Conservation (phyloP, 2,797 vertebrate species). For the Crenichthys baileyi region DNA sequence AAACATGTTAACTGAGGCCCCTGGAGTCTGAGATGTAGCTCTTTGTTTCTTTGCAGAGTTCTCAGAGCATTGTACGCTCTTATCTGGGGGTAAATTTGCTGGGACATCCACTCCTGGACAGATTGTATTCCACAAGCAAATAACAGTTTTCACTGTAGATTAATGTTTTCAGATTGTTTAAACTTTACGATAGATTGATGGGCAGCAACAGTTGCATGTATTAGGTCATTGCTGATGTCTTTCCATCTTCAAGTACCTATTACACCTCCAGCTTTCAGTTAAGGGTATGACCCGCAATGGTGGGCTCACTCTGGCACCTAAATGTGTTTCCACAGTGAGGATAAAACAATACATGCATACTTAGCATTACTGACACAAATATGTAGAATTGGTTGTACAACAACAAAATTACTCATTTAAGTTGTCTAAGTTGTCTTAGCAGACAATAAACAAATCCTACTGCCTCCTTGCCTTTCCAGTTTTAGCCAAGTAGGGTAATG, state of each 20-base stretch:
- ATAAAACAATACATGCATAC: background rate
- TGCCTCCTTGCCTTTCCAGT: constrained; percentile 33
- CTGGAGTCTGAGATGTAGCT: no score
- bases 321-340: background rate
- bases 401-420: background rate
- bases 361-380: background rate
- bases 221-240: background rate
- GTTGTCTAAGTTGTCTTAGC: constrained; percentile 35
- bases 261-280: background rate
- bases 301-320: background rate
- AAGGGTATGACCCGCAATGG: background rate
- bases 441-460: constrained; percentile 37
- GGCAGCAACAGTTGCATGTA: background rate
- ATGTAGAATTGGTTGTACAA: background rate
- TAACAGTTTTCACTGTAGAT: no score
- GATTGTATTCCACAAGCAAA: no score
- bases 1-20: no score
- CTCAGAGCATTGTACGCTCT: no score
- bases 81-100: no score
- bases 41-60: background rate
- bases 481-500: constrained; percentile 32
- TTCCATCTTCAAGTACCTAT: no score
- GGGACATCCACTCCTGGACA: no score
- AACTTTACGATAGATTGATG: background rate
- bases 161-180: no score